Evolutionary conservation across 2,113 vertebrate species (phyloP).

Genomic region (Notothenia coriiceps): DNA sequence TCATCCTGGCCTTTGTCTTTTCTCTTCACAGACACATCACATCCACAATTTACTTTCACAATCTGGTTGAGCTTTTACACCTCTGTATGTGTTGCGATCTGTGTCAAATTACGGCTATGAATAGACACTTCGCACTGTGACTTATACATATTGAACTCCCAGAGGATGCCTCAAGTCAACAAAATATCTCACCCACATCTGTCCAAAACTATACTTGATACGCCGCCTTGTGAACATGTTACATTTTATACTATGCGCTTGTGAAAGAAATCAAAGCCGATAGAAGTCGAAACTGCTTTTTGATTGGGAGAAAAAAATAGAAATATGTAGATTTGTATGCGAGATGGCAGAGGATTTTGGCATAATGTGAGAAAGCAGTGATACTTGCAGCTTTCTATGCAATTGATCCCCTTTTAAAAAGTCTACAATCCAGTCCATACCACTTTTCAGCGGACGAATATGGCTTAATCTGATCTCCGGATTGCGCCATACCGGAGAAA

Average conservation of each 20-base stretch:
- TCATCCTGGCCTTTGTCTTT: constrained; percentile 76
- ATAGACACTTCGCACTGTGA: constrained; percentile 53
- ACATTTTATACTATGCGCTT: not conserved
- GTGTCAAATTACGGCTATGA: constrained; percentile 70
- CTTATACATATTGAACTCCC: constrained; percentile 14
- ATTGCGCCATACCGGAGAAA: constrained; percentile 33
- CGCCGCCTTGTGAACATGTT: constrained; percentile 4
- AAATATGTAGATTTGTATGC: not conserved
- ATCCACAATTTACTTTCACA: constrained; percentile 83
- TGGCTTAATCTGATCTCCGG: constrained; percentile 63
- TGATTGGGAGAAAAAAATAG: not conserved
- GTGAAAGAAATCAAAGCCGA: constrained; percentile 21
- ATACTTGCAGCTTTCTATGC: not conserved
- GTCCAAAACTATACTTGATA: not conserved
- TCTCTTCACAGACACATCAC: constrained; percentile 75
- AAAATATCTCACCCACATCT: constrained; percentile 45
- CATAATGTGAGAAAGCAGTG: constrained; percentile 4
- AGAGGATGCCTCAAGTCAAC: constrained; percentile 56
- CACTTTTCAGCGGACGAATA: constrained; percentile 49
- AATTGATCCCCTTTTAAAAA: constrained; percentile 8
- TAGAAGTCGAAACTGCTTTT: constrained; percentile 5
- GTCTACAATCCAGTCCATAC: constrained; percentile 23
- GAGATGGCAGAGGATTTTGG: constrained; percentile 5
- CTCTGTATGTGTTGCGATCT: constrained; percentile 68
- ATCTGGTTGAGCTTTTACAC: constrained; percentile 74